A percentile compares a stretch with the other conserved stretches of the same genome.
Conservation (phyloP, 1,140 invertebrate genomes). For the Panulirus ornatus region DNA sequence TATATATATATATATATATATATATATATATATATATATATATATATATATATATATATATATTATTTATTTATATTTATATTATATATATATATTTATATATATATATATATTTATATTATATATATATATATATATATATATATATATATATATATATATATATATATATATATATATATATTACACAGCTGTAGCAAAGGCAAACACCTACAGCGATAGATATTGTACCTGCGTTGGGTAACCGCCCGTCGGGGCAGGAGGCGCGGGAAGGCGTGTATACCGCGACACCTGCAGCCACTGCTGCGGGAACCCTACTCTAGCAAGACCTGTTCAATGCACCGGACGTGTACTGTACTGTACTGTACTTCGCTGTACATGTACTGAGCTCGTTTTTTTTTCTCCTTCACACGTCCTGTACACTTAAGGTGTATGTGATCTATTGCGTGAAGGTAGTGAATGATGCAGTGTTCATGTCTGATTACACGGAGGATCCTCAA, state of each 20-base stretch:
- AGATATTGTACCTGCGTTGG: too few species aligned
- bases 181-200: too few species aligned
- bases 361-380: too few species aligned
- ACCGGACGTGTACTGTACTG: background rate
- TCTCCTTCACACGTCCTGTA: too few species aligned
- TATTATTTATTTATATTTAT: conserved; percentile 1
- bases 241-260: too few species aligned
- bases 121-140: background rate
- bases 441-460: too few species aligned
- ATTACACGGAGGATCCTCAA: too few species aligned
- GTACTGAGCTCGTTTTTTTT: too few species aligned
- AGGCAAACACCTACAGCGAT: too few species aligned
- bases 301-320: background rate
- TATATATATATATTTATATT: conserved; percentile 10
- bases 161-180: background rate
- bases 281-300: background rate
- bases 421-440: too few species aligned
- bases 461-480: too few species aligned
- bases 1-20: conserved; percentile 46
- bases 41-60: conserved; percentile 31
- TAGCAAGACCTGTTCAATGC: too few species aligned
- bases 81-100: background rate
- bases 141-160: conserved; percentile 11
- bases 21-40: conserved; percentile 34
- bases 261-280: background rate